Evolutionary conservation across 2,797 vertebrate genomes (phyloP).

Genomic region (Meda fulgida): DNA sequence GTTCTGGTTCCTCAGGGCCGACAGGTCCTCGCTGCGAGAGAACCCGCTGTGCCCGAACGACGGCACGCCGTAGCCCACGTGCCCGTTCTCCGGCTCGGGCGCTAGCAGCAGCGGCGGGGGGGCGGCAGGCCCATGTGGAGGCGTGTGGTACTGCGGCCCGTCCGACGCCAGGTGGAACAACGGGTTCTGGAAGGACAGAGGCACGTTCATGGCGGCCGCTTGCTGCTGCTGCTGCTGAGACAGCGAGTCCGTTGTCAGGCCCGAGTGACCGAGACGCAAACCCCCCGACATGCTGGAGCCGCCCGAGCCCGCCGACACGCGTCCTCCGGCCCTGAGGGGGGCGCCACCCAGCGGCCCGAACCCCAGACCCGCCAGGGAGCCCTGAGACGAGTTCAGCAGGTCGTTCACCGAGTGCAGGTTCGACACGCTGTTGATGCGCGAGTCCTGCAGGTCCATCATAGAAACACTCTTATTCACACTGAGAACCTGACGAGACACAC

Average conservation of each 20-base stretch:
- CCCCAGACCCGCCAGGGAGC: constrained; percentile 87
- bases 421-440: constrained; percentile 94
- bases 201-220: constrained; percentile 86
- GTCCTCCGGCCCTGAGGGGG: constrained; percentile 86
- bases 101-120: constrained; percentile 81
- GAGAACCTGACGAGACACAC: constrained; percentile 78
- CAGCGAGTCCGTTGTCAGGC: constrained; percentile 89
- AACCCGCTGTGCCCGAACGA: constrained; percentile 89
- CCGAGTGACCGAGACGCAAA: constrained; percentile 87
- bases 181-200: constrained; percentile 96
- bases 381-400: constrained; percentile 91
- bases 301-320: constrained; percentile 80
- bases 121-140: constrained; percentile 58
- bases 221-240: constrained; percentile 89
- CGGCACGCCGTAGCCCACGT: constrained; percentile 81
- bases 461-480: constrained; percentile 97
- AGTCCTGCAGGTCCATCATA: constrained; percentile 97
- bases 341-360: constrained; percentile 83
- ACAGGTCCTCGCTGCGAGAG: constrained; percentile 94
- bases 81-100: constrained; percentile 84
- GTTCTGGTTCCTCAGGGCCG: constrained; percentile 82
- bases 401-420: constrained; percentile 92
- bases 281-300: constrained; percentile 85
- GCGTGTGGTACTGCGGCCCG: constrained; percentile 78
- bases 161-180: constrained; percentile 95